Evolutionary conservation across 1,140 invertebrate species (phyloP).

Genomic region (Drosophila truncata): DNA sequence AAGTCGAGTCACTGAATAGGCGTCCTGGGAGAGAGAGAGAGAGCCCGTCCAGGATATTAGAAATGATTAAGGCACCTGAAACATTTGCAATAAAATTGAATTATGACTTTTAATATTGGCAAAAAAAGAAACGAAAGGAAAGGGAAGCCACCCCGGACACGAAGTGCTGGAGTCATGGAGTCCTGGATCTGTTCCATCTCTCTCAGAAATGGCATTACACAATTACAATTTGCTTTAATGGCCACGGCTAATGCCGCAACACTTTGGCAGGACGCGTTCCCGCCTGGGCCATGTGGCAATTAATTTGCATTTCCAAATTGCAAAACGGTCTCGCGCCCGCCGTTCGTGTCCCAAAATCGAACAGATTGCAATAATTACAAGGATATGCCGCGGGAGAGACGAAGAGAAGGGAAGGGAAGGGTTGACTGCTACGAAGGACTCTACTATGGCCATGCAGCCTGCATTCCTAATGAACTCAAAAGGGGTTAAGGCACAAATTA

Average conservation of each 20-base stretch:
- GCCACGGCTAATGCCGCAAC: conserved; percentile 67
- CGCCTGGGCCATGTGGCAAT: conserved; percentile 79
- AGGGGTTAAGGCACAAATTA: conserved; percentile 84
- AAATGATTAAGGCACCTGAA: conserved; percentile 83
- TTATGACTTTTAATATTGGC: conserved; percentile 84
- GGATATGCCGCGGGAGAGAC: conserved; percentile 9
- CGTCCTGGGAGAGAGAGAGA: conserved; percentile 66
- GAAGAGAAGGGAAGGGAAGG: conserved; percentile 27
- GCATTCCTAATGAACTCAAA: conserved; percentile 76
- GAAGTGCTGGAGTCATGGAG: conserved; percentile 8
- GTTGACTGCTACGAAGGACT: conserved; percentile 44
- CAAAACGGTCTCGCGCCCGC: conserved; percentile 51
- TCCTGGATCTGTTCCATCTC: conserved; percentile 23
- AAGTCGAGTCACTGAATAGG: conserved; percentile 57
- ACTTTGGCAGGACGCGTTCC: conserved; percentile 57
- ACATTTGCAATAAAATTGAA: conserved; percentile 85
- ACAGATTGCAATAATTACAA: conserved; percentile 84
- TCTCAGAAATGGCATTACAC: conserved; percentile 42
- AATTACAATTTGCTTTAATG: conserved; percentile 83
- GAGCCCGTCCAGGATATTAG: conserved; percentile 76
- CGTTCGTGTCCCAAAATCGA: conserved; percentile 74
- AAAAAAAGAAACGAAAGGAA: conserved; percentile 17
- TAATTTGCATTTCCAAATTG: conserved; percentile 85
- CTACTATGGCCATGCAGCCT: conserved; percentile 47
- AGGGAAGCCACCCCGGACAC: conserved; percentile 35